phyloP scores from a whole-genome alignment of 2,888 invertebrate genomes.

The Choristoneura rosaceana region DNA sequence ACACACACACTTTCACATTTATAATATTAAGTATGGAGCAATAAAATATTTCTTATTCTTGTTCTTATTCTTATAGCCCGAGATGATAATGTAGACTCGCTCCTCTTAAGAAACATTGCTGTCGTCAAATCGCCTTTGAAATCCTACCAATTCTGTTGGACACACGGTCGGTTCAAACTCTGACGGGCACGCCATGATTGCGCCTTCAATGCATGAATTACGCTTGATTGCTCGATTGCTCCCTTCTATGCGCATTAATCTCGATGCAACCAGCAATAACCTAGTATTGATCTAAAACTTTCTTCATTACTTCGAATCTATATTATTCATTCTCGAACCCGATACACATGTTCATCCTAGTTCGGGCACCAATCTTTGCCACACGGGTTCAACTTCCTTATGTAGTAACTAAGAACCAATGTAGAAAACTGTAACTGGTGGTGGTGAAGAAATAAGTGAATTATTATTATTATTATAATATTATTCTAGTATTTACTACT shows the following conservation, averaged over 20 bases:
- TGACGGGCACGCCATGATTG: constrained; percentile 64
- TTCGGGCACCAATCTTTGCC: too few species aligned
- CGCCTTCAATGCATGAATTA: constrained; percentile 59
- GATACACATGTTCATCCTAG: too few species aligned
- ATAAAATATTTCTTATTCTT: too few species aligned
- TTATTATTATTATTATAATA: too few species aligned
- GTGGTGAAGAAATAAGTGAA: too few species aligned
- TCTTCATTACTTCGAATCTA: neutral
- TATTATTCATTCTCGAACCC: neutral
- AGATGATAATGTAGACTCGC: neutral
- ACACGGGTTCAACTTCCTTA: too few species aligned
- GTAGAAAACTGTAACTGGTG: too few species aligned
- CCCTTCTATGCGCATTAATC: constrained; percentile 45
- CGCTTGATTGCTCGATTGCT: constrained; percentile 72
- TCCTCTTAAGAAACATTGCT: neutral
- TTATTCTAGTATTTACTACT: too few species aligned
- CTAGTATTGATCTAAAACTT: constrained; percentile 32
- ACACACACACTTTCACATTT: too few species aligned
- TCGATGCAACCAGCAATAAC: constrained; percentile 45
- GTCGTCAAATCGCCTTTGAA: neutral
- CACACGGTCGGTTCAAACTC: constrained; percentile 51
- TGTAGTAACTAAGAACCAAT: too few species aligned
- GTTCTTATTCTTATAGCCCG: too few species aligned
- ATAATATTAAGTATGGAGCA: too few species aligned
- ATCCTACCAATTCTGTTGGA: neutral